Evolutionary conservation across 2,888 invertebrate species (phyloP), one percentile per base, ranked within the genome.

Genomic region (Acleris emargana): DNA sequence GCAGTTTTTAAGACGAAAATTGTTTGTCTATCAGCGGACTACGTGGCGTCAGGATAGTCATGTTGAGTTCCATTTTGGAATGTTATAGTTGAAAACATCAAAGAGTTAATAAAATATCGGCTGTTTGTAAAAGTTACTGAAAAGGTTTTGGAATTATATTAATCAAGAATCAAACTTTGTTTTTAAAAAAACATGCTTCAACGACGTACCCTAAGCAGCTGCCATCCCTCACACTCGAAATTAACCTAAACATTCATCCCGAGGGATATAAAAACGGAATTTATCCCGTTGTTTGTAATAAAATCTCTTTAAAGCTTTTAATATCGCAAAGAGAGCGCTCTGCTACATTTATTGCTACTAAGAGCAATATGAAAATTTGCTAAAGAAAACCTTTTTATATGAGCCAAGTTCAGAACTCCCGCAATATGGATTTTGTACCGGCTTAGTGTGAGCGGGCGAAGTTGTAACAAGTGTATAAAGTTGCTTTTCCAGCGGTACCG

Each of bases 331-430:
- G 42, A 38, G 16, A 38, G 25, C 51, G 69, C 63, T 69, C 47
- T 60, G 71, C 71, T 68, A 75, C 74, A 76, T 79, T 81, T 80
- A 80, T 80, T 78, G 81, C 76, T 71, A 73, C 71, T 78, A 78
- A 82, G 78, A 50, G 82, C 81, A 81, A 84, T 85, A 85, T 85
- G 82, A 83, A 84, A 83, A 84, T 83, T 82, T 79, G 74, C 79
- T 75, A 69, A 80, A 80, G 79, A 80, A 83, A 82, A 78, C 76
- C 81, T 17, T 79, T 80, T 83, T 83, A 80, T 83, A 76, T 80
- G 80, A 79, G 77, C 72, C 67, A 71, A 79, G 78, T 83, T 82
- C 72, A 68, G 70, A 80, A 80, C 77, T 68, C 58, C 61, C 51
- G 38, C 47, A 50, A 53, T 61, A 72, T 70, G 70, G 72, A 72